phyloP scores from a whole-genome alignment of 2,113 vertebrate genomes.

The Brachypodius melanocephalos region DNA sequence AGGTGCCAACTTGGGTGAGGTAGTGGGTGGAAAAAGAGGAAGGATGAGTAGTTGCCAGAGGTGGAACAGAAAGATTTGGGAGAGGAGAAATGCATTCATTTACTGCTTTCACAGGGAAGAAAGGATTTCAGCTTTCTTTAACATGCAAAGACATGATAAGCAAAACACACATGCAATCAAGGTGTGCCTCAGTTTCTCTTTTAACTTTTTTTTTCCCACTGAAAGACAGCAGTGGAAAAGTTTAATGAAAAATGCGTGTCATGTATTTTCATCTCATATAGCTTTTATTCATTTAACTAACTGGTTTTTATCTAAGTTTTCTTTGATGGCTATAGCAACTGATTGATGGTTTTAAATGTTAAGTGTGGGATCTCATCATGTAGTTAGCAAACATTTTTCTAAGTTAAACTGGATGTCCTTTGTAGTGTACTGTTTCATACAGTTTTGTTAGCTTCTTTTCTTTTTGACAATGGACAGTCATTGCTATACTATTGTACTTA shows the following conservation, averaged over 20 bases:
- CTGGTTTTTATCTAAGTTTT: not conserved
- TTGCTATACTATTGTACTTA: not conserved
- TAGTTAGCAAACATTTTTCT: not conserved
- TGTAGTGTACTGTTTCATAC: not conserved
- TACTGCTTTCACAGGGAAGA: not conserved
- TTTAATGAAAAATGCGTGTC: not conserved
- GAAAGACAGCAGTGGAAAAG: not conserved
- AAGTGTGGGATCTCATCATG: not conserved
- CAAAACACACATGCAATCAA: not conserved
- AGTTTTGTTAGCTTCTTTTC: not conserved
- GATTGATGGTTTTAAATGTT: not conserved
- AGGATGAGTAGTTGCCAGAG: not conserved
- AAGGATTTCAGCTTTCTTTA: not conserved
- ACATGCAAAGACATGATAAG: not conserved
- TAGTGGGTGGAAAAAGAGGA: not conserved
- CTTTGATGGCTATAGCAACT: not conserved
- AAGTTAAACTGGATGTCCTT: not conserved
- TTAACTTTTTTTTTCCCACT: not conserved
- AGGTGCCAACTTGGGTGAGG: not conserved
- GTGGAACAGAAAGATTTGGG: not conserved
- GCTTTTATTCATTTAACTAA: not conserved
- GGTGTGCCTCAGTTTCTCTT: not conserved
- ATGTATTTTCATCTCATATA: not conserved
- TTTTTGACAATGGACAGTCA: not conserved
- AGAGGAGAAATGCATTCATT: not conserved